Base-by-base conservation (phyloP, 2,113 vertebrate genomes). In the Coracopsis vasa region DNA sequence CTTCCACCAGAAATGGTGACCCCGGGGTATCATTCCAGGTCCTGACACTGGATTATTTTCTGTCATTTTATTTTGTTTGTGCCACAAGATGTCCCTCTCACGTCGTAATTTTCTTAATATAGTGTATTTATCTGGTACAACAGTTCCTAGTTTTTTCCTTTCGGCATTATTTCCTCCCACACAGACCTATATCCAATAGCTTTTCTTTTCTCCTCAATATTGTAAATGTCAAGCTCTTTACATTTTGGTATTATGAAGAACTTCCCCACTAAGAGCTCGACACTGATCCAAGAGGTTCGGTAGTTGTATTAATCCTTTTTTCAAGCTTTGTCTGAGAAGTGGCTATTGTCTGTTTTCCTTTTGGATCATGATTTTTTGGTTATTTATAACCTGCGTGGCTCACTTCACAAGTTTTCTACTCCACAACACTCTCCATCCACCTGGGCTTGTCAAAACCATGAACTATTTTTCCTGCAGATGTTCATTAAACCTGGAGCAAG, bases 71-170 rank as follows among this genome's bases (percentile, higher is more conserved):
- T 64, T 84, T 73, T 62, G 67, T 84, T 72, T 92, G 58, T 90
- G 84, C 94, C 94, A 94, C 91, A 78, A 95, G 86, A 96, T 85
- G 86, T 88, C 95, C 95, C 94, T 94, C 91, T 95, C 86, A 79
- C 0, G 2, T 92, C 7, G 23, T 80, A 42, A 83, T 66, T 90
- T 81, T 84, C 95, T 87, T 94, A 87, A 82, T 92, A 89, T 60
- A 93, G 75, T 8, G 16, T 51, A 92, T 91, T 93, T 95, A 81
- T 93, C 80, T 81, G 77, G 69, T 81, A 69, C 72, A 95, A 79
- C 56, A 91, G 78, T 74, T 87, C 77, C 67, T 41, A 13, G 7
- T 25, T 67, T 86, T 74, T 90, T 79, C 69, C 78, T 87, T 86
- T 77, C 3, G 0, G 82, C 70, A 47, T 90, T 69, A 78, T 58